Conservation (phyloP, 2,888 invertebrate genomes). For the Frankliniella intonsa region DNA sequence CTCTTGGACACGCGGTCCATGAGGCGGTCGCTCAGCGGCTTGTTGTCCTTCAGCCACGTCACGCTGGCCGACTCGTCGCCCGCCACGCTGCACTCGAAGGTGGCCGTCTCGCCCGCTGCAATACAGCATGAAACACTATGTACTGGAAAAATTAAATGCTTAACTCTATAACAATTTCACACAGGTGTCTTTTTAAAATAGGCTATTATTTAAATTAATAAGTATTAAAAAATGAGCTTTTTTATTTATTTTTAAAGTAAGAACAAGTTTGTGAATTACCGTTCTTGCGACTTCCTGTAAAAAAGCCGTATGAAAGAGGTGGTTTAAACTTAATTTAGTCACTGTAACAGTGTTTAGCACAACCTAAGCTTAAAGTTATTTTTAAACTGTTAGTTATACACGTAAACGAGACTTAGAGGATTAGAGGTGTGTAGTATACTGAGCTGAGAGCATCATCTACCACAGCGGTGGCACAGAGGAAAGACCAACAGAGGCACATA, state of each 20-base stretch:
- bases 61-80: conserved; percentile 54
- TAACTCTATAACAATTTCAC: background rate
- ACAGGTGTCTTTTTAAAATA: background rate
- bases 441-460: too few relatives aligned
- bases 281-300: too few relatives aligned
- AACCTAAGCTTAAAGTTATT: too few relatives aligned
- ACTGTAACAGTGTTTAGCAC: too few relatives aligned
- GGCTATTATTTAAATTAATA: background rate
- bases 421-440: too few relatives aligned
- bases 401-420: too few relatives aligned
- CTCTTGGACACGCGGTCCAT: conserved; percentile 66
- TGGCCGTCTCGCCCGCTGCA: conserved; percentile 76
- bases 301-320: too few relatives aligned
- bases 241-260: background rate
- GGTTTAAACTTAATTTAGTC: too few relatives aligned
- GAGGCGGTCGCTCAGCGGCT: conserved; percentile 67
- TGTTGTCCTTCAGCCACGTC: conserved; percentile 85
- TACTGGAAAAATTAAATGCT: background rate
- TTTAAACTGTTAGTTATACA: too few relatives aligned
- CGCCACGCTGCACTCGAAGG: conserved; percentile 71
- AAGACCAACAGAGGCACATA: too few relatives aligned
- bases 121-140: background rate
- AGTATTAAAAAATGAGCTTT: background rate
- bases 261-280: too few relatives aligned
- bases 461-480: too few relatives aligned